Evolutionary conservation across 2,113 vertebrate species (phyloP).

Genomic region (Heteronetta atricapilla): DNA sequence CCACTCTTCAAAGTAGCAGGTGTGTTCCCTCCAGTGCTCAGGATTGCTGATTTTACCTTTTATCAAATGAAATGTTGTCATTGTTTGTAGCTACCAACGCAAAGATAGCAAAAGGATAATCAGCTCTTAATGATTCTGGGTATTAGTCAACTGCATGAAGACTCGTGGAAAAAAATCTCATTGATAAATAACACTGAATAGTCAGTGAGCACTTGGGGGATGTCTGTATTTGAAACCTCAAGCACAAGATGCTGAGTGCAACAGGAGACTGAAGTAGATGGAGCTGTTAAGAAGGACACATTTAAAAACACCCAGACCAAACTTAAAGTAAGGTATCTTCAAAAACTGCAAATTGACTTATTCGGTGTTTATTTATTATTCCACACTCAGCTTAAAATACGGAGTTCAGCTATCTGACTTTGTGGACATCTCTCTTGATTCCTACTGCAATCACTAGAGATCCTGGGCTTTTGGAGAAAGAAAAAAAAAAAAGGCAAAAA

Average conservation of each 20-base stretch:
- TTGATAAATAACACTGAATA: not conserved
- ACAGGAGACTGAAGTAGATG: not conserved
- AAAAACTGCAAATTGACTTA: not conserved
- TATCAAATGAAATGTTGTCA: not conserved
- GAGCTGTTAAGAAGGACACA: not conserved
- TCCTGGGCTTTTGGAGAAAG: not conserved
- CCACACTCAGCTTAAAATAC: not conserved
- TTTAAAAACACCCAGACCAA: not conserved
- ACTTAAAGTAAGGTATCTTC: conserved; percentile 6
- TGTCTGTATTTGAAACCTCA: not conserved
- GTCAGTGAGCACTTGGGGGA: not conserved
- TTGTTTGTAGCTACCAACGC: not conserved
- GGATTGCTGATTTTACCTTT: not conserved
- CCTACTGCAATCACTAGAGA: not conserved
- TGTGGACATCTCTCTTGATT: not conserved
- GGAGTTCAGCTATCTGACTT: not conserved
- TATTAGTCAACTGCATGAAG: not conserved
- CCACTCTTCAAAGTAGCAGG: not conserved
- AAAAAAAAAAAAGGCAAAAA: not conserved
- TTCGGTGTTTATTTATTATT: not conserved
- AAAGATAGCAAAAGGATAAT: not conserved
- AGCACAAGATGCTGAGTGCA: not conserved
- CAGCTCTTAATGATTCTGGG: not conserved
- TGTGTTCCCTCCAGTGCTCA: not conserved
- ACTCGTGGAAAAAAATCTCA: not conserved